A percentile compares a stretch with the other conserved stretches of the same genome.
phyloP scores from a whole-genome alignment of 2,113 vertebrate genomes.

The Thinocorus orbignyianus region DNA sequence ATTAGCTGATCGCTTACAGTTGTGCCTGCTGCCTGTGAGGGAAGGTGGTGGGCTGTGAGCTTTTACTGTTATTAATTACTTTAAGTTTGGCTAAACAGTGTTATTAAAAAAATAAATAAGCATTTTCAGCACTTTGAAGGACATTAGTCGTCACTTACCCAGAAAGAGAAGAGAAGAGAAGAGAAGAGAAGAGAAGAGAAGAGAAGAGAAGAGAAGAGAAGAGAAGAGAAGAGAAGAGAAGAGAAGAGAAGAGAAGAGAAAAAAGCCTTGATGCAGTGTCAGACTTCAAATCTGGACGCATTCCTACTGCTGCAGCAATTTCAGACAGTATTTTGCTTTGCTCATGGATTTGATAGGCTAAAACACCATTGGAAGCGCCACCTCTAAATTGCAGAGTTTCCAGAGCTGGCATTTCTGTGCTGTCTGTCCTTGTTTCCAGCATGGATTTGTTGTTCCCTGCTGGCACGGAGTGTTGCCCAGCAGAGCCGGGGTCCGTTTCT shows the following conservation, averaged over 20 bases:
- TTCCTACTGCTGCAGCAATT: neutral
- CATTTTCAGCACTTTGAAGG: neutral
- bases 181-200: neutral
- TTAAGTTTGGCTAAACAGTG: neutral
- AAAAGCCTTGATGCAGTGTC: neutral
- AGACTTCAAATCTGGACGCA: neutral
- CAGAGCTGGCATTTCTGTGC: rapidly evolving
- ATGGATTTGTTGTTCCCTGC: neutral
- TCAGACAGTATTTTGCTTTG: neutral
- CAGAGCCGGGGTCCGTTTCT: neutral
- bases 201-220: no score
- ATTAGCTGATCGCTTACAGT: neutral
- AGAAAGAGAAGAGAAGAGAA: no score
- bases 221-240: no score
- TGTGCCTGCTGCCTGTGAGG: neutral
- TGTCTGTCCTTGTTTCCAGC: neutral
- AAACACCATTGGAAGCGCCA: neutral
- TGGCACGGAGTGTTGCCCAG: rapidly evolving
- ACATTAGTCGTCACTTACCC: neutral
- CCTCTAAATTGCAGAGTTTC: neutral
- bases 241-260: no score
- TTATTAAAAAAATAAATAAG: neutral
- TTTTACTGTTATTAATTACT: neutral
- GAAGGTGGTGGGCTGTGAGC: neutral
- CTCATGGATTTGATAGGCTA: neutral